Evolutionary conservation across 2,797 vertebrate genomes (phyloP), one percentile per base, ranked within the genome.

Genomic region (Iguana delicatissima): DNA sequence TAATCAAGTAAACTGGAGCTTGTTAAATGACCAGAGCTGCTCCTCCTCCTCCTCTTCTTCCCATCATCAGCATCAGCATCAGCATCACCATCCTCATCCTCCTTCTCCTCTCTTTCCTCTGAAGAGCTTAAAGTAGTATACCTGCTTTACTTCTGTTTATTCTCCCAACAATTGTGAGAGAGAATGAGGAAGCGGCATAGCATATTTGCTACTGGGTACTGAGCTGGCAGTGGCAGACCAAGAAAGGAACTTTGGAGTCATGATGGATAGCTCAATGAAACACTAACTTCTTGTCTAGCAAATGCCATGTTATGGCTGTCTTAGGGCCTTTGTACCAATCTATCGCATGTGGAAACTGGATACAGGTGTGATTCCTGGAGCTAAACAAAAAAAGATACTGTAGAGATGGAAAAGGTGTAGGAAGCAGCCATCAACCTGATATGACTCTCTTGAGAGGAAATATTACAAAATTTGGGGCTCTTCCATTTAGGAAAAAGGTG

Each of bases 41-140:
- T 29, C 1, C 4, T 72, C 1, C 13, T 72, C 0, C 1, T n/a
- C 0, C 12, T n/a, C 3, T 13, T 72, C 4, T 13, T 72, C 42
- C 42, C 42, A 46, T 46, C 42, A 46, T 46, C 42, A 46, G 3
- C 42, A 46, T 46, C 42, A 46, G 2, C 42, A 46, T 46, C 42
- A n/a, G n/a, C n/a, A n/a, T n/a, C n/a, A n/a, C n/a, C n/a, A n/a
- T n/a, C n/a, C n/a, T n/a, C 42, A 46, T 46, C 42, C 42, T 46
- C 42, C 42, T 46, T 46, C 42, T 46, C 42, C 42, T 12, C 13
- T 32, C 3, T 72, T n/a, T 24, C 57, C 16, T 59, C 57, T 4
- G 18, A 59, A 18, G 57, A 59, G 1, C 57, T 59, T 18, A 59
- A 59, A 59, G 57, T 16, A 59, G 57, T 59, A 18, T n/a, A 72